Conservation (phyloP, 2,888 invertebrate species). For the Nemotelus pantherinus region DNA sequence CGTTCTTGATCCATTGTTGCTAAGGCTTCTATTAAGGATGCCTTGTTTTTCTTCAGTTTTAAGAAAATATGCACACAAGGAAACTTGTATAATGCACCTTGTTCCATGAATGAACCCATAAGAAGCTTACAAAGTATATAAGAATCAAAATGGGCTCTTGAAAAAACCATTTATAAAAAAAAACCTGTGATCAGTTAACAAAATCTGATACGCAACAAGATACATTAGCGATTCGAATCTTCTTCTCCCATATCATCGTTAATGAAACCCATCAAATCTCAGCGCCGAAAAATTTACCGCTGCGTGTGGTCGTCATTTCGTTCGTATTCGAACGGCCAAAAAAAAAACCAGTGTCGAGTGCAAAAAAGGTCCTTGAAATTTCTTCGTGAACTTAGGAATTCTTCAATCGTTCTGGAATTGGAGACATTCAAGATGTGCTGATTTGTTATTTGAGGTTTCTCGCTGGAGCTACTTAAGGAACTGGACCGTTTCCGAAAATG, state of each 20-base stretch:
- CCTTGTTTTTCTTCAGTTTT: too few relatives aligned
- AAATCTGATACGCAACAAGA: not conserved
- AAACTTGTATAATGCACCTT: too few relatives aligned
- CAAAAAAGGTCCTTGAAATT: slow-evolving; percentile 23
- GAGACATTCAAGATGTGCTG: slow-evolving; percentile 38
- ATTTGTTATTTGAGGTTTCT: slow-evolving; percentile 37
- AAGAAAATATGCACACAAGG: too few relatives aligned
- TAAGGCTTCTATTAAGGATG: too few relatives aligned
- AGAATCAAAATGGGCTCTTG: too few relatives aligned
- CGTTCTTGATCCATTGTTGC: too few relatives aligned
- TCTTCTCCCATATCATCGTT: not conserved
- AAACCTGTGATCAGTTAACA: slow-evolving; percentile 6
- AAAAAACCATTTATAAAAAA: not conserved
- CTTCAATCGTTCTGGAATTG: slow-evolving; percentile 24
- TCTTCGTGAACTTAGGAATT: slow-evolving; percentile 21
- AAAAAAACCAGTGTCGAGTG: slow-evolving; percentile 14
- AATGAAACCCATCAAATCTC: slow-evolving; percentile 15
- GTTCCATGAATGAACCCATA: too few relatives aligned
- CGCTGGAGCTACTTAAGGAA: slow-evolving; percentile 21
- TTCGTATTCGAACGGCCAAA: not conserved
- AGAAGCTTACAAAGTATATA: too few relatives aligned
- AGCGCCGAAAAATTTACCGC: not conserved
- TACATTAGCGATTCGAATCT: slow-evolving; percentile 6
- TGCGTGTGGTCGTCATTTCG: slow-evolving; percentile 24
- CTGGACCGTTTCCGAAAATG: slow-evolving; percentile 21